Evolutionary conservation across 2,113 vertebrate genomes (phyloP).

Genomic region (Gymnorhina tibicen): DNA sequence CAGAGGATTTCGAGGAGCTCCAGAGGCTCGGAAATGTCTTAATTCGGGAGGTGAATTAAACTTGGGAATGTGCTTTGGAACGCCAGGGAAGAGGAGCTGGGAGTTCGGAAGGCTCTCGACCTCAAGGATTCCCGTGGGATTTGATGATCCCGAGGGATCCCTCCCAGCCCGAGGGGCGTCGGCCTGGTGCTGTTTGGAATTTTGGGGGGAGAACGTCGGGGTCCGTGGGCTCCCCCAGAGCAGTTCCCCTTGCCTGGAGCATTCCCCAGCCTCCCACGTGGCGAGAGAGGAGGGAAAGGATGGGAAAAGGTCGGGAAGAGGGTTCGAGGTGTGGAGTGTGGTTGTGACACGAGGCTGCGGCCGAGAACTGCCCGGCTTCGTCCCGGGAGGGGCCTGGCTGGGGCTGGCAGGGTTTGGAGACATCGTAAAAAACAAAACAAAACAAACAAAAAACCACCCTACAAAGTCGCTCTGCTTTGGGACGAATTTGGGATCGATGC

Average conservation of each 20-base stretch:
- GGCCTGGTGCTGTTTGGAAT: rapidly evolving
- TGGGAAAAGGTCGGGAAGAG: neutral
- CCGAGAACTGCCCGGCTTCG: neutral
- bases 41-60: rapidly evolving
- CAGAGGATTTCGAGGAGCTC: neutral
- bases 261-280: neutral
- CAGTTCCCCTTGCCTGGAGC: neutral
- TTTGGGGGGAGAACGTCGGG: rapidly evolving
- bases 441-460: too few relatives aligned
- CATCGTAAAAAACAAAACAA: neutral
- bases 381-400: neutral
- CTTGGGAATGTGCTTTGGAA: rapidly evolving
- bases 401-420: neutral
- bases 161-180: rapidly evolving
- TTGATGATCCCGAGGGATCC: neutral
- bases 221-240: rapidly evolving
- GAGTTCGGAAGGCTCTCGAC: neutral
- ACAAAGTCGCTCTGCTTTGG: neutral
- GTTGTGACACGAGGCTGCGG: neutral
- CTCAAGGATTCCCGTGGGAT: rapidly evolving
- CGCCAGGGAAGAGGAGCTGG: neutral
- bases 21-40: neutral
- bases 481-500: neutral
- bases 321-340: slow-evolving; percentile 4
- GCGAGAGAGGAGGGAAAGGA: too few relatives aligned